Evolutionary conservation across 2,888 invertebrate species (phyloP), one percentile per base, ranked within the genome.

Genomic region (Nomada flava): DNA sequence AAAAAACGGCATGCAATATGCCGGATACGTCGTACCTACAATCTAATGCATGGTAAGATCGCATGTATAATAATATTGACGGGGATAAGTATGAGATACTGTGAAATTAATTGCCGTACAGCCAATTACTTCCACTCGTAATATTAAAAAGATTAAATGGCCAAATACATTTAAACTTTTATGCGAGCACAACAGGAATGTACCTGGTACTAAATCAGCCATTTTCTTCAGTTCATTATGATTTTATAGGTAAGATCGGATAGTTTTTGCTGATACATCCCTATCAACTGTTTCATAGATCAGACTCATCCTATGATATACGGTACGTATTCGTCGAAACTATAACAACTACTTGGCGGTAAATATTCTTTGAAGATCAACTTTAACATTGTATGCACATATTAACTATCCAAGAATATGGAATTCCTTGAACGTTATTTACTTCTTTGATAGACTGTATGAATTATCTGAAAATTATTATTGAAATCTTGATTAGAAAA

Each of bases 1-100:
- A 36, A 5, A 18, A 23, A 29, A 50, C 2, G 36, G 50, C 65
- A 52, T 67, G 52, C 65, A 52, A 53, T 52, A 52, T 4, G 2
- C 11, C 2, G 4, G 15, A 20, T 20, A 23, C 67, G 36, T 53
- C 11, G 36, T 42, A 23, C 15, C 20, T 20, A 10, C 55, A 11
- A 68, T 68, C 67, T 53, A 20, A 68, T 68, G 53, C n/a, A 9
- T 15, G 20, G 11, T 23, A 18, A 68, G 53, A 11, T 55, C 42
- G 23, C 23, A 18, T 68, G 53, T 18, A 1, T 18, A 36, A 36
- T 36, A 36, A 36, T 20, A 68, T 55, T 68, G 42, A 68, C n/a
- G 7, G 20, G 15, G 4, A 15, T 7, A 29, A 20, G 20, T 23
- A 23, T 42, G 36, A 65, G 15, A 29, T 52, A 18, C 55, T 5